phyloP scores from a whole-genome alignment of 2,113 vertebrate species.

The Ctenodactylus gundi region DNA sequence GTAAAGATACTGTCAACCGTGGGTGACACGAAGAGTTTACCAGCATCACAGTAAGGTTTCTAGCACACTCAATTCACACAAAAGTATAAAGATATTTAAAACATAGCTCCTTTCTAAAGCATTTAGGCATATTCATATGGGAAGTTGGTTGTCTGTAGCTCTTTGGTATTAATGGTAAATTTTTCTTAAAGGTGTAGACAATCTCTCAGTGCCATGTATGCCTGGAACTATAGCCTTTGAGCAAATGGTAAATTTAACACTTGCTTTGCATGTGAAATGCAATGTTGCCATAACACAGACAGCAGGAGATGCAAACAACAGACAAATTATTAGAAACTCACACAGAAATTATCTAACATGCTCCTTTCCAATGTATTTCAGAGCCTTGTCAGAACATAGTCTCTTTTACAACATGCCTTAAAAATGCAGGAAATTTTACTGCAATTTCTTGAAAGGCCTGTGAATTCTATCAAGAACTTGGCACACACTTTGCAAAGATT shows the following conservation, averaged over 20 bases:
- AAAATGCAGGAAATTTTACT: constrained; percentile 39
- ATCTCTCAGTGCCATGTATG: not conserved
- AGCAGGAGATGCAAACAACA: not conserved
- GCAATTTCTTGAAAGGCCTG: constrained; percentile 42
- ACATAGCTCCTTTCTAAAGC: constrained; percentile 45
- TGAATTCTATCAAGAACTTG: constrained; percentile 59
- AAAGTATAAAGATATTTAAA: constrained; percentile 61
- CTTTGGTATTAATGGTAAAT: constrained; percentile 37
- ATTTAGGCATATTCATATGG: constrained; percentile 51
- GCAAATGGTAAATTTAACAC: not conserved
- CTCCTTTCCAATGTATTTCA: not conserved
- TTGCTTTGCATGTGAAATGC: not conserved
- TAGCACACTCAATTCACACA: constrained; percentile 51
- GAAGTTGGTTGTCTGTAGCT: not conserved
- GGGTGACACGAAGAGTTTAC: constrained; percentile 68
- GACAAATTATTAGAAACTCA: not conserved
- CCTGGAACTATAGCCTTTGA: not conserved
- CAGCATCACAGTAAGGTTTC: constrained; percentile 65
- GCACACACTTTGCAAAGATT: constrained; percentile 39
- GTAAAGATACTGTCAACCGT: constrained; percentile 73
- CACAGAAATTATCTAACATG: not conserved
- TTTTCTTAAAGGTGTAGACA: constrained; percentile 3
- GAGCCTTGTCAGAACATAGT: not conserved
- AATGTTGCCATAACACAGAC: not conserved
- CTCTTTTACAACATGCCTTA: not conserved